phyloP scores from a whole-genome alignment of 2,797 vertebrate species.

The Schizopygopsis malacanthus region DNA sequence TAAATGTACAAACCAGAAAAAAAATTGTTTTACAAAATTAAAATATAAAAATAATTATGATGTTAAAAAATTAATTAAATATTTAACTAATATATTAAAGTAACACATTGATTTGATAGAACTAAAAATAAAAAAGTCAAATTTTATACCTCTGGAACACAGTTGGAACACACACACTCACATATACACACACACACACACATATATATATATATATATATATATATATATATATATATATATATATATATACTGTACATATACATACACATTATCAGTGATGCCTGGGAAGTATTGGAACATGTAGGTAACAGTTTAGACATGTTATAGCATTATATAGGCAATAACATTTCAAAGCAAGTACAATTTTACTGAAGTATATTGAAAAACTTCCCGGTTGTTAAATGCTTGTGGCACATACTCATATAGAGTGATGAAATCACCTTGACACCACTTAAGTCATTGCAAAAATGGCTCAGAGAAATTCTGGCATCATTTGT shows the following conservation, averaged over 20 bases:
- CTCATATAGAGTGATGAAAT: neutral
- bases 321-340: neutral
- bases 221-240: too few species aligned
- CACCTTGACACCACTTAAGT: slow-evolving; percentile 8
- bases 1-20: neutral
- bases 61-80: neutral
- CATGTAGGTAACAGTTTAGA: neutral
- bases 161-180: neutral
- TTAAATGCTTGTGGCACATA: neutral
- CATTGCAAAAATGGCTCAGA: neutral
- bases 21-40: neutral
- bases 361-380: neutral
- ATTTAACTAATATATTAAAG: neutral
- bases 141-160: neutral
- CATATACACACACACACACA: too few species aligned
- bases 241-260: too few species aligned
- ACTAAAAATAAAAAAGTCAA: neutral
- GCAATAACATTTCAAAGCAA: neutral
- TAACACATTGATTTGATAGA: neutral
- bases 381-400: neutral
- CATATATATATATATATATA: too few species aligned
- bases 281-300: neutral
- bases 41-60: neutral
- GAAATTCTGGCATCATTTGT: slow-evolving; percentile 1
- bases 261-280: too few species aligned